Evolutionary conservation across 2,888 invertebrate genomes (phyloP).

Genomic region (Periphyllus acericola): DNA sequence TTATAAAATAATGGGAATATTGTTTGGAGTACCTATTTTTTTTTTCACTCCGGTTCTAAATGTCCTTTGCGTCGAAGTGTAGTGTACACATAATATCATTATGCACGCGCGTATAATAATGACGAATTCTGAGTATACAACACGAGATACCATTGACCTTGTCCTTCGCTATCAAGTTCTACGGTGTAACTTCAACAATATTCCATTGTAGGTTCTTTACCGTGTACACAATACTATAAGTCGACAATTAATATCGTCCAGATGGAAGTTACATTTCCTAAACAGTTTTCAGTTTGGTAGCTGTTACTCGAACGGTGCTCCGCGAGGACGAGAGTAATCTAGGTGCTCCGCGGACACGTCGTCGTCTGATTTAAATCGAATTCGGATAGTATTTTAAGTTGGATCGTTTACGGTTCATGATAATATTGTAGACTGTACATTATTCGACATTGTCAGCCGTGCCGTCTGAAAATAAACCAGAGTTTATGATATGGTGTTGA

Average conservation of each 20-base stretch:
- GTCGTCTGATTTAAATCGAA: too few relatives aligned
- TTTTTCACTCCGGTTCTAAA: background rate
- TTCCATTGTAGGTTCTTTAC: background rate
- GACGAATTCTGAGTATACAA: background rate
- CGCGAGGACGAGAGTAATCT: too few relatives aligned
- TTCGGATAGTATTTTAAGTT: too few relatives aligned
- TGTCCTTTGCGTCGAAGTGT: background rate
- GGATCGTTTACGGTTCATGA: too few relatives aligned
- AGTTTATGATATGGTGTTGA: too few relatives aligned
- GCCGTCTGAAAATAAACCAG: too few relatives aligned
- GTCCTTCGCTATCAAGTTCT: slow-evolving; percentile 7
- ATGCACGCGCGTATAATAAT: background rate
- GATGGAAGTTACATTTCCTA: background rate
- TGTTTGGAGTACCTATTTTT: background rate
- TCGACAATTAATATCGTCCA: background rate
- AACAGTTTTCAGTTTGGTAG: background rate
- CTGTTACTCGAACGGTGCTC: too few relatives aligned
- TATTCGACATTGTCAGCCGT: too few relatives aligned
- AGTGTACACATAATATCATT: background rate
- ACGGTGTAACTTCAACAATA: background rate
- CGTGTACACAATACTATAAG: background rate
- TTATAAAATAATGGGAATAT: background rate
- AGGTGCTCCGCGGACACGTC: too few relatives aligned
- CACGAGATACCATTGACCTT: background rate
- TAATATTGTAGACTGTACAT: too few relatives aligned